A percentile compares a stretch with the other conserved stretches of the same genome.
Conservation (phyloP, 1,140 invertebrate genomes). For the Drosophila eugracilis region DNA sequence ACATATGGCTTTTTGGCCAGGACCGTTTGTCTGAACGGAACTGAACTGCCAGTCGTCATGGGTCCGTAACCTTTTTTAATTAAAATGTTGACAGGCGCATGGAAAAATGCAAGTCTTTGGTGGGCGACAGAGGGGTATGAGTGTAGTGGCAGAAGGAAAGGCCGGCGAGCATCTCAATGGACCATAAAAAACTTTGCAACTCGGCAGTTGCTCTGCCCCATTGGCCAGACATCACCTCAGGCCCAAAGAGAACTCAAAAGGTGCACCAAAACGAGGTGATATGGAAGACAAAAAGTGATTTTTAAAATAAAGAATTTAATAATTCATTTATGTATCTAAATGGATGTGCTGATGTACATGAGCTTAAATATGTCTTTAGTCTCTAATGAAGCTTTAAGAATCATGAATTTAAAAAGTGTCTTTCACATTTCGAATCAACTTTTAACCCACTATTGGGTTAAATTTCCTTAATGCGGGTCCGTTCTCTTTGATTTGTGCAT, state of each 20-base stretch:
- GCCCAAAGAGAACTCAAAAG: slow-evolving; percentile 26
- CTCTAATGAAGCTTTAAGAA: too few species aligned
- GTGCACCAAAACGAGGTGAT: neutral
- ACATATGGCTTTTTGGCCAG: slow-evolving; percentile 59
- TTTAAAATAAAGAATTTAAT: neutral
- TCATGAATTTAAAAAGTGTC: neutral
- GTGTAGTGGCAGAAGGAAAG: neutral
- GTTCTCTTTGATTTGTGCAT: slow-evolving; percentile 41
- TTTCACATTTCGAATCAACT: neutral
- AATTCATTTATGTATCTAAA: neutral
- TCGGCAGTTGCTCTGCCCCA: slow-evolving; percentile 34
- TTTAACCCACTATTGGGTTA: neutral
- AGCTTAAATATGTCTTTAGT: too few species aligned
- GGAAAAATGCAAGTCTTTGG: slow-evolving; percentile 68
- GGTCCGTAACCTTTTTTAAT: slow-evolving; percentile 84
- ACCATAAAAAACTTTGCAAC: slow-evolving; percentile 48
- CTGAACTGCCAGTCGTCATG: slow-evolving; percentile 43
- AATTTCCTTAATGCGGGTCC: slow-evolving; percentile 54
- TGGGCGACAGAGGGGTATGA: slow-evolving; percentile 4
- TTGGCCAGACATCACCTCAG: slow-evolving; percentile 41
- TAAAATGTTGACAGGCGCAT: slow-evolving; percentile 85
- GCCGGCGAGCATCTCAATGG: slow-evolving; percentile 21
- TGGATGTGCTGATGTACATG: too few species aligned
- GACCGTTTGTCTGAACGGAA: slow-evolving; percentile 28
- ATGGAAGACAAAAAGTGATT: neutral